Evolutionary conservation across 2,797 vertebrate species (phyloP).

Genomic region (Argya squamiceps): DNA sequence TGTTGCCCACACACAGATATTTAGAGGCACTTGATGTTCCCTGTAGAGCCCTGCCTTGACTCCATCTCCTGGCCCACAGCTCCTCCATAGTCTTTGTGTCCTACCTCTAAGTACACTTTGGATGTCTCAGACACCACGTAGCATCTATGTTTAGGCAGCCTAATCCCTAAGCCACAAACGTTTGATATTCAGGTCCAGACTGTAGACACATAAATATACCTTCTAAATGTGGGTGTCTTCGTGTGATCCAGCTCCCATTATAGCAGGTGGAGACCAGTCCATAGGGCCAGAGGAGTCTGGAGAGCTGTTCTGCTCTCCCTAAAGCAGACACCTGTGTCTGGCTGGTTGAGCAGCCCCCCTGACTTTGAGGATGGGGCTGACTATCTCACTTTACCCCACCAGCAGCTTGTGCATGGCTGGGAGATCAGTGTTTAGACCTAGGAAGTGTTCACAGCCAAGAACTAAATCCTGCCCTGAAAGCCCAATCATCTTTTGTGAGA

Average conservation of each 20-base stretch:
- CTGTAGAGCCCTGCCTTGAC: background rate
- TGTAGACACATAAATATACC: constrained; percentile 43
- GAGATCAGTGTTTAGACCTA: background rate
- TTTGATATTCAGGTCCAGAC: constrained; percentile 46
- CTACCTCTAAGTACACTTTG: background rate
- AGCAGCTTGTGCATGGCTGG: background rate
- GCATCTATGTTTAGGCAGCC: constrained; percentile 37
- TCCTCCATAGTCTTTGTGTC: background rate
- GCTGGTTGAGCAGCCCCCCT: background rate
- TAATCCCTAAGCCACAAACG: background rate
- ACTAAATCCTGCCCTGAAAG: background rate
- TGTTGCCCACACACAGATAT: background rate
- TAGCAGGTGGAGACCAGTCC: background rate
- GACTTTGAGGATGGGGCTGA: background rate
- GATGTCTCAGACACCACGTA: constrained; percentile 19
- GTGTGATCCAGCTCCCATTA: background rate
- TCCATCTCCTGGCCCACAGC: background rate
- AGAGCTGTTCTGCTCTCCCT: background rate
- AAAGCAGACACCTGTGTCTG: background rate
- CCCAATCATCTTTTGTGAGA: background rate
- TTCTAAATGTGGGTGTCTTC: constrained; percentile 26
- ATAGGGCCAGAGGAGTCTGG: background rate
- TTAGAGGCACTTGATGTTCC: background rate
- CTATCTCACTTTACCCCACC: background rate
- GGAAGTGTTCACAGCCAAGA: background rate